phyloP scores from a whole-genome alignment of 2,888 invertebrate species.

The Andrena chrysosceles region DNA sequence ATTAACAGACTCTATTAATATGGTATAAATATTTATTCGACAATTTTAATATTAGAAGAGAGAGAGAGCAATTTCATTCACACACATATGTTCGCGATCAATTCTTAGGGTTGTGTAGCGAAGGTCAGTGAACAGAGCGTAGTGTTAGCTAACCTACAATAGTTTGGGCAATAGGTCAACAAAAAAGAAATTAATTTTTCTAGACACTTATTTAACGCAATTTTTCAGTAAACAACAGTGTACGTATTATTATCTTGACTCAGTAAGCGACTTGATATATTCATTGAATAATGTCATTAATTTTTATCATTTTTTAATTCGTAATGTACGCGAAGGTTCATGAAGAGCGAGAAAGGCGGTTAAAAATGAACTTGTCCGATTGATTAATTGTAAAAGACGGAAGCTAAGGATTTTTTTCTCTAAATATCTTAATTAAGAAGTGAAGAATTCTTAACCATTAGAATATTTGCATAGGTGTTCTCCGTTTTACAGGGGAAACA shows the following conservation, averaged over 20 bases:
- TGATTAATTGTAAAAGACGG: neutral
- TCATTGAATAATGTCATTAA: no score
- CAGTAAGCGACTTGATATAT: no score
- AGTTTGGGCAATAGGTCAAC: neutral
- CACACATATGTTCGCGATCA: neutral
- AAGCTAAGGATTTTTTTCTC: neutral
- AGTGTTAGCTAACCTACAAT: constrained; percentile 31
- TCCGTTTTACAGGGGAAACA: constrained; percentile 31
- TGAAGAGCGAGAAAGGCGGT: neutral
- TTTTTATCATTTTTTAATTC: no score
- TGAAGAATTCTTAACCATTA: neutral
- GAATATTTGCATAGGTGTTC: neutral
- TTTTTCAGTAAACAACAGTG: neutral
- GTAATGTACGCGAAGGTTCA: neutral
- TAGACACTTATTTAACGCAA: constrained; percentile 11
- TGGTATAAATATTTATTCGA: neutral
- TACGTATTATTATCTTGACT: neutral
- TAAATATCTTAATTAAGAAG: no score
- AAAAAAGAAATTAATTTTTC: neutral
- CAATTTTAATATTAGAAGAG: neutral
- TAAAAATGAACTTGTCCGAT: neutral
- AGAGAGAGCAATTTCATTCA: neutral
- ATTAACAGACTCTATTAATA: neutral
- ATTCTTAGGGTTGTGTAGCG: constrained; percentile 11
- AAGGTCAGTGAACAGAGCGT: constrained; percentile 28